Conservation (phyloP, 2,113 vertebrate genomes). For the Rhinogobius similis region DNA sequence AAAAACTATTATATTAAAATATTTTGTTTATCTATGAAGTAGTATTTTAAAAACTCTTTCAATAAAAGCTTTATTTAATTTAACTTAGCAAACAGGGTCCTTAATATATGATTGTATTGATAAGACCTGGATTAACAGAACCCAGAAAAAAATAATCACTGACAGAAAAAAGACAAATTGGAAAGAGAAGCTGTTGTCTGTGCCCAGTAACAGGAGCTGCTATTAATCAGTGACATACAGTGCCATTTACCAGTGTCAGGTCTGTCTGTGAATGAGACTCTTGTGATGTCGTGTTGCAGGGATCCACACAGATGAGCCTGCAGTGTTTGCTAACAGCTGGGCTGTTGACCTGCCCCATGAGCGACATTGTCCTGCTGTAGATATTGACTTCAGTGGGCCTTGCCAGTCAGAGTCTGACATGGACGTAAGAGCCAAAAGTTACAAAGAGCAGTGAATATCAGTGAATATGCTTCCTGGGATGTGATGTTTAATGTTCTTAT, state of each 20-base stretch:
- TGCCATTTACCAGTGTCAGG: too few species aligned
- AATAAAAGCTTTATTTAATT: too few species aligned
- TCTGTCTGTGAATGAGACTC: background rate
- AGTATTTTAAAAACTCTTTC: too few species aligned
- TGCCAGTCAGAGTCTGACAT: constrained; percentile 86
- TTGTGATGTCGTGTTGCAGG: constrained; percentile 54
- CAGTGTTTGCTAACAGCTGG: constrained; percentile 94
- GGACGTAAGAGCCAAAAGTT: constrained; percentile 81
- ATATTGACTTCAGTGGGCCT: constrained; percentile 89
- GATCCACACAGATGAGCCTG: constrained; percentile 84
- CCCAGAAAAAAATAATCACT: constrained; percentile 29
- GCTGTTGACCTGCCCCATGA: constrained; percentile 83
- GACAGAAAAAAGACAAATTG: constrained; percentile 44
- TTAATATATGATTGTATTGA: constrained; percentile 40
- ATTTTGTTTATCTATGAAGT: too few species aligned
- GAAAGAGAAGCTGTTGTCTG: background rate
- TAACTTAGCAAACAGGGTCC: too few species aligned
- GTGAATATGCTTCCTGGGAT: background rate
- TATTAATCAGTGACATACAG: too few species aligned
- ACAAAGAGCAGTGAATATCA: background rate
- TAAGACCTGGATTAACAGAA: constrained; percentile 21
- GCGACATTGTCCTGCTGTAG: constrained; percentile 79
- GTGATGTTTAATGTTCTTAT: constrained; percentile 1
- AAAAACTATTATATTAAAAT: too few species aligned
- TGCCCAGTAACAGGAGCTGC: too few species aligned